Conservation (phyloP, 2,113 vertebrate species). For the Takifugu flavidus region DNA sequence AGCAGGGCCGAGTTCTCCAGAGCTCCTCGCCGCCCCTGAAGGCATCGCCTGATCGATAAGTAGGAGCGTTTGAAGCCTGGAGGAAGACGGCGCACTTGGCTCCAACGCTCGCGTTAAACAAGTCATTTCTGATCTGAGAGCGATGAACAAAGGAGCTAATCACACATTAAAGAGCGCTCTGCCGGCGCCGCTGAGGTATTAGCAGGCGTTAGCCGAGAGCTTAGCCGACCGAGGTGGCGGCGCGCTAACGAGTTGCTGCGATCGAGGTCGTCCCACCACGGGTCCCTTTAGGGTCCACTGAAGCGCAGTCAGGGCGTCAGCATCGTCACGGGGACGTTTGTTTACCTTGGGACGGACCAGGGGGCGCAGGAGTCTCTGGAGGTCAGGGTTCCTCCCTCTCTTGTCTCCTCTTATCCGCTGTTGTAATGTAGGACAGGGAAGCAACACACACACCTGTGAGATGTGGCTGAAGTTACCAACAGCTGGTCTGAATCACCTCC, state of each 20-base stretch:
- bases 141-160: slow-evolving; percentile 47
- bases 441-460: no score
- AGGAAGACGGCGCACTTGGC: slow-evolving; percentile 36
- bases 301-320: slow-evolving; percentile 15
- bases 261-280: slow-evolving; percentile 18
- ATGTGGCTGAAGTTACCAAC: no score
- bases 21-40: slow-evolving; percentile 27
- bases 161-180: background rate
- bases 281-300: slow-evolving; percentile 8
- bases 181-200: background rate
- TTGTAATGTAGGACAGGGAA: no score
- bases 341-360: slow-evolving; percentile 28
- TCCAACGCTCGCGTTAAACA: slow-evolving; percentile 39
- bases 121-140: slow-evolving; percentile 50
- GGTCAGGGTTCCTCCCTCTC: no score
- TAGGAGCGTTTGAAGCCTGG: slow-evolving; percentile 31
- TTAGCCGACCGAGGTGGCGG: background rate
- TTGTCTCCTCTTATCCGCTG: no score
- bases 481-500: no score
- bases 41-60: slow-evolving; percentile 65
- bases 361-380: slow-evolving; percentile 9
- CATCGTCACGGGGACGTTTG: slow-evolving; percentile 24
- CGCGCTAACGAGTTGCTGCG: slow-evolving; percentile 13
- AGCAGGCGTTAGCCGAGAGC: no score
- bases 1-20: slow-evolving; percentile 11